phyloP scores from a whole-genome alignment of 2,113 vertebrate genomes.

The Gobio gobio region DNA sequence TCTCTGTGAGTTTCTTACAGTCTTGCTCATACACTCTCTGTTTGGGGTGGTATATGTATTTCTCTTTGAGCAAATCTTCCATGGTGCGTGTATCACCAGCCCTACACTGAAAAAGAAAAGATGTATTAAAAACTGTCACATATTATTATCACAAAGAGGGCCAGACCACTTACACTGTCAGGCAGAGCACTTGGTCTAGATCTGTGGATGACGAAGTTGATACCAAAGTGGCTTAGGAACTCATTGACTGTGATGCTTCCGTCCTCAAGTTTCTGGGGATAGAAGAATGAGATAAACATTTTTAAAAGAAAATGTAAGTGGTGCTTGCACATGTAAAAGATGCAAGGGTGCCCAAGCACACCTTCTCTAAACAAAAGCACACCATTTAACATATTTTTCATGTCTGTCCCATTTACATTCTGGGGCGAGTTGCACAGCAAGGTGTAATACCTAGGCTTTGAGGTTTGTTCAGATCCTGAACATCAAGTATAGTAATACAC shows the following conservation, averaged over 20 bases:
- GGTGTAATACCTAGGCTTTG: not conserved
- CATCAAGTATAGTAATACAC: not conserved
- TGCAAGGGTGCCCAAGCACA: not conserved
- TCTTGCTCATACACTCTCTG: slow-evolving; percentile 85
- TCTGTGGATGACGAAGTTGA: slow-evolving; percentile 87
- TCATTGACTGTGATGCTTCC: slow-evolving; percentile 86
- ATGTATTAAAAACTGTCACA: not conserved
- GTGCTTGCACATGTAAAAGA: not conserved
- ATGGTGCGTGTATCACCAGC: slow-evolving; percentile 64
- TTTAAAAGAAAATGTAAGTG: not conserved
- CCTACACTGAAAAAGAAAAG: slow-evolving; percentile 70
- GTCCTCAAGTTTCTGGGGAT: slow-evolving; percentile 83
- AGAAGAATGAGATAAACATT: slow-evolving; percentile 36
- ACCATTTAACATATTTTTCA: not conserved
- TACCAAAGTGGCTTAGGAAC: slow-evolving; percentile 88
- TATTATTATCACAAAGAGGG: not conserved
- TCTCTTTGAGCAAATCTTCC: slow-evolving; percentile 80
- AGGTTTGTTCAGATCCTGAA: not conserved
- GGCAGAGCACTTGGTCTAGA: slow-evolving; percentile 86
- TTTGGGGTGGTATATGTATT: slow-evolving; percentile 82
- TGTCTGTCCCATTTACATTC: not conserved
- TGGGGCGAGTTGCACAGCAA: not conserved
- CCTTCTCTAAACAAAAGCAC: not conserved
- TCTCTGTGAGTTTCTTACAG: slow-evolving; percentile 75
- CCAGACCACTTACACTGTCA: slow-evolving; percentile 73